A percentile compares a stretch with the other conserved stretches of the same genome.
These are phyloP conservation scores for Xestia c-nigrum DNA, from an alignment of 2,888 invertebrate genomes.

Conservation along the genomic window DNA sequence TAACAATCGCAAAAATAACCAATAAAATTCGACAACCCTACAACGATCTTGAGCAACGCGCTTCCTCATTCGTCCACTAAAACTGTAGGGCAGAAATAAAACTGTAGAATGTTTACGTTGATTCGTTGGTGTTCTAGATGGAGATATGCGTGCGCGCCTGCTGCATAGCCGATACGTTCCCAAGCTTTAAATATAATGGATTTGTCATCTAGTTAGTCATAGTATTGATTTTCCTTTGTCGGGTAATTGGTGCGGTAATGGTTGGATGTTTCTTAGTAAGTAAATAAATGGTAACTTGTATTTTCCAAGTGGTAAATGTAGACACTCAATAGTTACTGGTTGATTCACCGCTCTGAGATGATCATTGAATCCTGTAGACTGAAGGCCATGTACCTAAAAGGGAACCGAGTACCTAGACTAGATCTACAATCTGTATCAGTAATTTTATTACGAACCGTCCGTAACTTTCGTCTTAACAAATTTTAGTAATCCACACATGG, in stretches of 20 bases:
- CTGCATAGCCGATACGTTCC: conserved; percentile 54
- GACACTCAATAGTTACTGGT: background rate
- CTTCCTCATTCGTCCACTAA: conserved; percentile 64
- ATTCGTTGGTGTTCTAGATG: conserved; percentile 55
- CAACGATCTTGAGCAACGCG: conserved; percentile 24
- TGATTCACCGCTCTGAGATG: background rate
- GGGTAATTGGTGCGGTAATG: conserved; percentile 20
- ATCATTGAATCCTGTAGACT: background rate
- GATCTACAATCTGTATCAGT: background rate
- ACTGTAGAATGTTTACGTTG: conserved; percentile 48
- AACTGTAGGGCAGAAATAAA: conserved; percentile 56
- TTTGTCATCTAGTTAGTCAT: conserved; percentile 52
- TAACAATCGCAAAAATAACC: background rate
- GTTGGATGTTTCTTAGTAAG: conserved; percentile 23
- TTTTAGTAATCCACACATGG: background rate
- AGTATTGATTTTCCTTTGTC: conserved; percentile 38
- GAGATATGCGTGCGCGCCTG: conserved; percentile 26
- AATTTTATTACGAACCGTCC: background rate
- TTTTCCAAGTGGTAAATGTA: conserved; percentile 25
- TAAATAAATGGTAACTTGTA: background rate
- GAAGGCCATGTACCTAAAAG: background rate
- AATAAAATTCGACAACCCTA: conserved; percentile 48
- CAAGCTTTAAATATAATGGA: conserved; percentile 58
- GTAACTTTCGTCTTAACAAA: background rate
- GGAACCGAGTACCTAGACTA: background rate